Evolutionary conservation across 1,140 invertebrate genomes (phyloP), one percentile per base, ranked within the genome.

Genomic region (Carcinoscorpius rotundicauda): DNA sequence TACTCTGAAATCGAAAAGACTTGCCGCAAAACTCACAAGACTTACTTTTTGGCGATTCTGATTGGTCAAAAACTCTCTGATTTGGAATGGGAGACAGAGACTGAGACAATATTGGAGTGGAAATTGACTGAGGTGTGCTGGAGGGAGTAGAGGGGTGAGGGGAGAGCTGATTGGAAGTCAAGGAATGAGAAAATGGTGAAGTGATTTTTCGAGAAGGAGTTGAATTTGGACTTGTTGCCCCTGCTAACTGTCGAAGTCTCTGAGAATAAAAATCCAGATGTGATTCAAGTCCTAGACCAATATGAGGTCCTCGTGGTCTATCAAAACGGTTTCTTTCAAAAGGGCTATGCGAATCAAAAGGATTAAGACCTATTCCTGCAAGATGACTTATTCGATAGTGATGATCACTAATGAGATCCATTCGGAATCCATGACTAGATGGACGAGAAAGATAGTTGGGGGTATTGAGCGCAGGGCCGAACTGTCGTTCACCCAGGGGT

Each of bases 1-100:
- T 97, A 78, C 99, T 97, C 82, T 99, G 99, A 82, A 99, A 97
- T 79, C 99, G 99, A 83, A 99, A 99, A 60, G 97, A 97, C 78
- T 97, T 99, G n/a, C 87, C 83, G 79, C 97, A 99, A 71, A 96
- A 87, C 75, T 94, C 85, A 80, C 97, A 99, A 48, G 76, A 73
- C 72, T 79, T 76, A 53, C 69, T 61, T 61, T 71, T 71, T 51
- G 67, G 69, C 9, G 61, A 51, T 65, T 65, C 60, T 52, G 62
- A 11, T 53, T 65, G 51, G 55, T 68, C 10, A 6, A 10, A 49
- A 60, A 64, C 9, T 60, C 64, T 51, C 62, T 71, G 51, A 3
- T 58, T 48, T 50, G 61, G 60, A 8, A 64, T 52, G 6, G 62
- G 69, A 29, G 66, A 49, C 49, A 57, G 60, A 11, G 56, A 63